Conservation (phyloP, 2,113 vertebrate genomes). For the Etheostoma cragini region DNA sequence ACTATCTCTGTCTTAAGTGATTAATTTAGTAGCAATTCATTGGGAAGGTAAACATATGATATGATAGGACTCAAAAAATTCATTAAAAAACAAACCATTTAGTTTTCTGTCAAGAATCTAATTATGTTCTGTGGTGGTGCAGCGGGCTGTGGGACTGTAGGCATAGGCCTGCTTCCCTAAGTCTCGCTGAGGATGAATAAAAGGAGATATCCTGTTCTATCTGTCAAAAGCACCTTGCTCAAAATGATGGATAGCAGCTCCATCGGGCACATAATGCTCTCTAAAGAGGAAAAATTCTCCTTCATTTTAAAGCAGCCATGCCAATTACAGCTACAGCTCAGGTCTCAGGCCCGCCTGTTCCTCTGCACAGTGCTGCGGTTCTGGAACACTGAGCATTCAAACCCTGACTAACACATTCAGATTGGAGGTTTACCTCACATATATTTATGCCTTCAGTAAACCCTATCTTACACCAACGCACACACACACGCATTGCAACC, state of each 20-base stretch:
- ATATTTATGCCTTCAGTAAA: slow-evolving; percentile 23
- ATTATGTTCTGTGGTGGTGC: slow-evolving; percentile 9
- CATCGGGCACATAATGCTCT: slow-evolving; percentile 25
- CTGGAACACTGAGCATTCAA: slow-evolving; percentile 48
- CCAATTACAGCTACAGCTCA: slow-evolving; percentile 41
- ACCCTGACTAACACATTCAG: slow-evolving; percentile 32
- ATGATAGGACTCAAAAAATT: not conserved
- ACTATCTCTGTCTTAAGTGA: not conserved
- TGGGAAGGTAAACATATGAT: not conserved
- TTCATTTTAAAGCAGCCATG: slow-evolving; percentile 47
- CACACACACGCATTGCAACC: not conserved
- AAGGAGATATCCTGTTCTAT: slow-evolving; percentile 28
- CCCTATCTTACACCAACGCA: slow-evolving; percentile 1
- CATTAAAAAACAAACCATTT: not conserved
- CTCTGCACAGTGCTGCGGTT: slow-evolving; percentile 15
- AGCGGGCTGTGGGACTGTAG: slow-evolving; percentile 1
- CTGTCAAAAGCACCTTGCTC: slow-evolving; percentile 34
- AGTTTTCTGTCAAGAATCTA: slow-evolving; percentile 12
- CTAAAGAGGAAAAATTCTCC: slow-evolving; percentile 45
- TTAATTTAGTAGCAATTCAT: not conserved
- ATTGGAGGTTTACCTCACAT: slow-evolving; percentile 39
- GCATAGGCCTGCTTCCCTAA: not conserved
- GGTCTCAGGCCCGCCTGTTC: not conserved
- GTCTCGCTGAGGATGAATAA: slow-evolving; percentile 14
- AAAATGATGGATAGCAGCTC: slow-evolving; percentile 49